A percentile compares a stretch with the other conserved stretches of the same genome.
Evolutionary conservation across 2,797 vertebrate species (phyloP).

Genomic region (Clarias fuscus): DNA sequence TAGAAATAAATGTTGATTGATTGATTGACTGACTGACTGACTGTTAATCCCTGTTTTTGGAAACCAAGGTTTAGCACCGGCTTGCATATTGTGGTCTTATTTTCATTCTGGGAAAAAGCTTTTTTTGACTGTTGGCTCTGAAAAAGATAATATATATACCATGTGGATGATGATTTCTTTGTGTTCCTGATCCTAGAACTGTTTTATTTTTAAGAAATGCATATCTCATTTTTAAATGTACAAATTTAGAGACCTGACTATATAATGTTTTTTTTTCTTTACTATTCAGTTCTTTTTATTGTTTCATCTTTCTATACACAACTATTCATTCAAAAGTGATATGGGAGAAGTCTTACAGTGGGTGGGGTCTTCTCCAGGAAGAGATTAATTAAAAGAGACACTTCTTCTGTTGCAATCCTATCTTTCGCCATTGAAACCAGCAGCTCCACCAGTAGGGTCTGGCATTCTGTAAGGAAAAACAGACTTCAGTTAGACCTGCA

Average conservation of each 20-base stretch:
- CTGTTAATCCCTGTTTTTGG: no score
- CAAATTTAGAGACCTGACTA: neutral
- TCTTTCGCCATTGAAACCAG: conserved; percentile 91
- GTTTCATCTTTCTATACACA: neutral
- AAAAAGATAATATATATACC: no score
- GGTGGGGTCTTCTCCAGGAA: conserved; percentile 93
- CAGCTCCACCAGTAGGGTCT: conserved; percentile 86
- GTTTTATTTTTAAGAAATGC: no score
- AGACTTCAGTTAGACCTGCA: conserved; percentile 22
- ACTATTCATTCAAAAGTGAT: neutral
- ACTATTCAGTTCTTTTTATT: neutral
- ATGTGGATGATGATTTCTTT: no score
- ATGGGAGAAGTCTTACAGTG: conserved; percentile 77
- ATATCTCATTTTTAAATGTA: no score
- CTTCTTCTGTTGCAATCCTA: conserved; percentile 87
- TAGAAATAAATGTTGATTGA: no score
- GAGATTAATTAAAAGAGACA: conserved; percentile 86
- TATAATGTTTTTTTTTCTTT: neutral
- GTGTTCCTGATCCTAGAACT: no score
- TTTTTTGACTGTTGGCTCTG: no score
- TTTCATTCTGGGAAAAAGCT: no score
- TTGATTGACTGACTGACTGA: no score
- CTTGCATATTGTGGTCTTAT: no score
- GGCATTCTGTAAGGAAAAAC: conserved; percentile 77
- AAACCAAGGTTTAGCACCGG: no score